Conservation (phyloP, 2,113 vertebrate species). For the Manacus vitellinus region DNA sequence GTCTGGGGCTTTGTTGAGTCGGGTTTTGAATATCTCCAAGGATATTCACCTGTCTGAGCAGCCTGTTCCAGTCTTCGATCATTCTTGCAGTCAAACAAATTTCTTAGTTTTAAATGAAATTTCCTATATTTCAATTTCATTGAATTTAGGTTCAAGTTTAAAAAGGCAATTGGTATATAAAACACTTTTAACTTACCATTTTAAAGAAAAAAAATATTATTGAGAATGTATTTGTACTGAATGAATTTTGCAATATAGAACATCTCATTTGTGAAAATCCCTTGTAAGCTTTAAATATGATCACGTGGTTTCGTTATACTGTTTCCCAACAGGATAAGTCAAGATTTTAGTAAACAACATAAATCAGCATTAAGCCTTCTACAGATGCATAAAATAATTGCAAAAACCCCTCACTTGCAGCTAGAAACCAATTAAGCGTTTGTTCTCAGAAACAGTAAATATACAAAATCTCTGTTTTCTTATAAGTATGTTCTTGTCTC, state of each 20-base stretch:
- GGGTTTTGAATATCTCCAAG: background rate
- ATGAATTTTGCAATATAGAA: background rate
- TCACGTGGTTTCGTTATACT: background rate
- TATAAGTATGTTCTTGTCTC: background rate
- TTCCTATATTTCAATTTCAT: background rate
- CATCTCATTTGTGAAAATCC: background rate
- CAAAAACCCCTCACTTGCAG: background rate
- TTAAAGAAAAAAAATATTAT: background rate
- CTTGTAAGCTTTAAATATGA: background rate
- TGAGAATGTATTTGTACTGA: background rate
- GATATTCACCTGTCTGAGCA: background rate
- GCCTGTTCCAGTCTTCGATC: background rate
- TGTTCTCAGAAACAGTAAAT: background rate
- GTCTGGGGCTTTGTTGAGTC: background rate
- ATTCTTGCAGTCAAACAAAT: background rate
- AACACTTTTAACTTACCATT: background rate
- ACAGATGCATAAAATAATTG: constrained; percentile 22
- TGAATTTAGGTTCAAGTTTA: background rate
- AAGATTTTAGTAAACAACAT: constrained; percentile 41
- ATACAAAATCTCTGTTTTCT: background rate
- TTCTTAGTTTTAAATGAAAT: background rate
- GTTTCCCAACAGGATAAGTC: background rate
- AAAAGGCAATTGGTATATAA: background rate
- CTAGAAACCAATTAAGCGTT: background rate
- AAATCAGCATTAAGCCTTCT: constrained; percentile 42